A percentile compares a stretch with the other conserved stretches of the same genome.
Evolutionary conservation across 2,797 vertebrate species (phyloP).

Genomic region (Micrastur ruficollis): DNA sequence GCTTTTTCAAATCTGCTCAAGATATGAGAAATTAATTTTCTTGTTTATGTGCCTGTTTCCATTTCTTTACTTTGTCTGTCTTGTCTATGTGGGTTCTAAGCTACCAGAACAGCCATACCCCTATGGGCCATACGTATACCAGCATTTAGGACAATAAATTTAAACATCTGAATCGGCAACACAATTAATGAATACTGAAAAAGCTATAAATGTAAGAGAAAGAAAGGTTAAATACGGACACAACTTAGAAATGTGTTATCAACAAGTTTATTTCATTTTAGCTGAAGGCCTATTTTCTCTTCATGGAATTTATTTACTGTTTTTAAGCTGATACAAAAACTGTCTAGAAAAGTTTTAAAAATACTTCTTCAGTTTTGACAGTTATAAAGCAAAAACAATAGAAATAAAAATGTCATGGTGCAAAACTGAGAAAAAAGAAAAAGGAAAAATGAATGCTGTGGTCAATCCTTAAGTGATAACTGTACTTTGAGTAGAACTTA

Average conservation of each 20-base stretch:
- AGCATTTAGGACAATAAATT: background rate
- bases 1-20: background rate
- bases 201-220: background rate
- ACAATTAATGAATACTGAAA: background rate
- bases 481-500: background rate
- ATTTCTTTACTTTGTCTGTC: background rate
- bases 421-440: background rate
- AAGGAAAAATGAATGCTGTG: background rate
- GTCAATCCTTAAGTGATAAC: background rate
- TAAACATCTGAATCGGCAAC: background rate
- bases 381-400: background rate
- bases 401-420: background rate
- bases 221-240: background rate
- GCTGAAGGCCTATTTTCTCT: background rate
- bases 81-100: background rate
- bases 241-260: background rate
- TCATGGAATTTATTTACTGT: background rate
- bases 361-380: background rate
- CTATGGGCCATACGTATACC: rapidly evolving
- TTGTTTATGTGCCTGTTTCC: background rate
- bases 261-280: background rate
- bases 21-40: background rate
- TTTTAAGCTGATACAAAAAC: background rate
- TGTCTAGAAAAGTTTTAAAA: background rate
- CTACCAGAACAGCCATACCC: background rate